Evolutionary conservation across 2,888 invertebrate genomes (phyloP), one percentile per base, ranked within the genome.

Genomic region (Parelbella ahira): DNA sequence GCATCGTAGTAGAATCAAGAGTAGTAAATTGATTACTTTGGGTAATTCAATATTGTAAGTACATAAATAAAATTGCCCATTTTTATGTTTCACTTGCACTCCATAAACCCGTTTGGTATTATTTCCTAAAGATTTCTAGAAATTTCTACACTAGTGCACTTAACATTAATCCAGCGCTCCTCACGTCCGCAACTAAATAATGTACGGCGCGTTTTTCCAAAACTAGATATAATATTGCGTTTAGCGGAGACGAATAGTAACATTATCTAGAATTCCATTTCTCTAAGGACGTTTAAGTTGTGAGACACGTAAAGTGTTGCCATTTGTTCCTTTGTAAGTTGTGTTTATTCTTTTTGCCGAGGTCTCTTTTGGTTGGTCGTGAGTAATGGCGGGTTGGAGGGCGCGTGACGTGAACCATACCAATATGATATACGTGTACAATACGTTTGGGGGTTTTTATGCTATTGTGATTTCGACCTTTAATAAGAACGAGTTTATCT

Each of bases 301-400:
- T 71, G 74, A 69, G 72, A 70, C 73, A 73, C 75, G 71, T 77
- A 80, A 73, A 81, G 80, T 78, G 81, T 75, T 70, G 60, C 71
- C 70, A 80, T 82, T 80, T 80, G 72, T 80, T 75, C 69, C 58
- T 52, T 63, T 70, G 71, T 69, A 72, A 74, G 70, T 74, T 75
- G 69, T 78, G 75, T 77, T 74, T 80, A 76, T 77, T 77, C 64
- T 71, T 70, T 72, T 60, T 66, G 63, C 60, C 60, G 52, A 53
- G 58, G 58, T 71, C 66, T 64, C 67, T 75, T 73, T 71, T 53
- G 61, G 64, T 63, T 58, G 60, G 68, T 68, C 76, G 76, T 81
- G 80, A 81, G 72, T 74, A 69, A 81, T 79, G 73, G 68, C 45
- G 64, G 75, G 68, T 50, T 54, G 54, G 62, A 53, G 59, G 50